Evolutionary conservation across 2,888 invertebrate species (phyloP).

Genomic region (Torymus auratus): DNA sequence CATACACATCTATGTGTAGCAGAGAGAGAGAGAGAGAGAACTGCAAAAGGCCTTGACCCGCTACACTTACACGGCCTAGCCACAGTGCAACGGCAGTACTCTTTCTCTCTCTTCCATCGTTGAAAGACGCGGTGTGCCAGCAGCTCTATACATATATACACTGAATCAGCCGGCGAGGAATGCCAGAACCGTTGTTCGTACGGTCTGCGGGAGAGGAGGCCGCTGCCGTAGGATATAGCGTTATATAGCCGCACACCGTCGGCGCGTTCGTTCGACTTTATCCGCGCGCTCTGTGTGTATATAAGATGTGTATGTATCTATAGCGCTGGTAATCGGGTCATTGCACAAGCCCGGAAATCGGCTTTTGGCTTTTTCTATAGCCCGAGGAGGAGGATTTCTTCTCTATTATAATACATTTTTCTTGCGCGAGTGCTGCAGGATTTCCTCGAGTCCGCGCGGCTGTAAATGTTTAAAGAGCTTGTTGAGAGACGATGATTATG

Average conservation of each 20-base stretch:
- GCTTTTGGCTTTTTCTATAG: too few relatives aligned
- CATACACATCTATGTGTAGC: too few relatives aligned
- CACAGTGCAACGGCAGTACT: background rate
- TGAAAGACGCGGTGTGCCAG: conserved; percentile 45
- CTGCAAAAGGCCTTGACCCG: conserved; percentile 57
- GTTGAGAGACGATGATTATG: conserved; percentile 1
- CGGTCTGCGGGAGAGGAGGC: conserved; percentile 18
- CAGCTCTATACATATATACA: conserved; percentile 12
- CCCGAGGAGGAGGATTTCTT: too few relatives aligned
- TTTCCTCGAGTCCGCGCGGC: background rate
- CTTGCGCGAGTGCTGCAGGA: background rate
- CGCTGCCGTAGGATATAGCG: too few relatives aligned
- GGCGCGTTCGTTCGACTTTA: too few relatives aligned
- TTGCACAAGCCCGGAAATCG: too few relatives aligned
- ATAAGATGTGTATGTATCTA: too few relatives aligned
- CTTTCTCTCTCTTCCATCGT: conserved; percentile 1
- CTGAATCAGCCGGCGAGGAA: conserved; percentile 71
- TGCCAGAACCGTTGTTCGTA: conserved; percentile 62
- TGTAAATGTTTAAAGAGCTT: conserved; percentile 29
- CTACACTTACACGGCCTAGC: conserved; percentile 9
- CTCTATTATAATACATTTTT: background rate
- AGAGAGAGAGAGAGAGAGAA: conserved; percentile 15
- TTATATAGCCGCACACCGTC: too few relatives aligned
- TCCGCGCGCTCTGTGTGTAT: too few relatives aligned
- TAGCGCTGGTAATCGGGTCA: too few relatives aligned